Conservation (phyloP, 2,113 vertebrate species). For the Chaenogobius annularis region DNA sequence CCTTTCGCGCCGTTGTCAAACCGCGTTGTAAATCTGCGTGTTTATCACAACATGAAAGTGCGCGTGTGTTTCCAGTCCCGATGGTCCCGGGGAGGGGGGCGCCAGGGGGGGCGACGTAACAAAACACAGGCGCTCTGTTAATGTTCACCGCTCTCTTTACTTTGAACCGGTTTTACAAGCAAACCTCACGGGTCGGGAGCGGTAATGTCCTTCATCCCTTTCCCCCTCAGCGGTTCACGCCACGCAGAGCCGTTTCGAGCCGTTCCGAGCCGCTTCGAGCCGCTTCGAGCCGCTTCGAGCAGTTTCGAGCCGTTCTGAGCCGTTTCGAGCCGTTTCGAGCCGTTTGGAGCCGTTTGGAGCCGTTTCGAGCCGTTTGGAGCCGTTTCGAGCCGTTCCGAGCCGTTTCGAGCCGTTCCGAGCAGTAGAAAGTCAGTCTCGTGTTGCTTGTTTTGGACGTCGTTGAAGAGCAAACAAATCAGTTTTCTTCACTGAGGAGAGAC, state of each 20-base stretch:
- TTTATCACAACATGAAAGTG: background rate
- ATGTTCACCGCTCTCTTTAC: conserved; percentile 49
- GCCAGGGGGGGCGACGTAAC: conserved; percentile 26
- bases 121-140: conserved; percentile 42
- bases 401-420: background rate
- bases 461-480: too few species aligned
- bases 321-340: background rate
- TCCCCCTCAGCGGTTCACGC: background rate
- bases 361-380: background rate
- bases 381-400: background rate
- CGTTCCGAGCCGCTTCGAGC: background rate
- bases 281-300: background rate
- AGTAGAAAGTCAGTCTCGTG: too few species aligned
- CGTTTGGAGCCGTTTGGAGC: background rate
- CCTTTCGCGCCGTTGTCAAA: too few species aligned
- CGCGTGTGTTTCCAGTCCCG: background rate
- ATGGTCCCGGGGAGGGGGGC: too few species aligned
- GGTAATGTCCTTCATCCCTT: background rate
- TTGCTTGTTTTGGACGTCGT: too few species aligned
- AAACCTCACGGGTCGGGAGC: conserved; percentile 17
- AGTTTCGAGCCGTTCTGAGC: background rate
- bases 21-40: too few species aligned
- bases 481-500: too few species aligned
- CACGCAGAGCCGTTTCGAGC: background rate
- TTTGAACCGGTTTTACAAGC: conserved; percentile 52